These are phyloP conservation scores for Actinostola sp. DNA, from an alignment of 92 coral and sea anemone species.

Conservation along the genomic window DNA sequence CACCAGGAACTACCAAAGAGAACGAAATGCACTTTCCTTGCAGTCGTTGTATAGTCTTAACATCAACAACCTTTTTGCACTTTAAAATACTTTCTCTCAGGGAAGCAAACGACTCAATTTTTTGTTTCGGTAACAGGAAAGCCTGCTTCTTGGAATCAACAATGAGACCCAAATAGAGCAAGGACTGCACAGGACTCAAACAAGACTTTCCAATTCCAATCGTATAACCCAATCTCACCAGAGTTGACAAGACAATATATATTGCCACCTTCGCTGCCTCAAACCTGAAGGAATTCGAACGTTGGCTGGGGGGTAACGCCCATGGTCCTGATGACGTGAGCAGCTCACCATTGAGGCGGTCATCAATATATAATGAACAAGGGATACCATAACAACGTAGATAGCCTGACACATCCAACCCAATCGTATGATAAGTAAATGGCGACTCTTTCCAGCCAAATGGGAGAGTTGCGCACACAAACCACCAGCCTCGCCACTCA, in stretches of 20 bases:
- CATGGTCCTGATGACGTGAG: too few relatives aligned
- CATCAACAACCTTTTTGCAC: background rate
- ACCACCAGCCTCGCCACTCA: slow-evolving; percentile 11
- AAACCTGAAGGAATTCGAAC: too few relatives aligned
- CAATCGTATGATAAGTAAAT: slow-evolving; percentile 11
- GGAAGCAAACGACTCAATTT: slow-evolving; percentile 10
- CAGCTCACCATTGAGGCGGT: too few relatives aligned
- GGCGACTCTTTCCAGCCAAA: slow-evolving; percentile 29
- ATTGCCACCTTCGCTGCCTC: too few relatives aligned
- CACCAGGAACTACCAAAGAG: slow-evolving; percentile 13
- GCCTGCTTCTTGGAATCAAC: slow-evolving; percentile 16
- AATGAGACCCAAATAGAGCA: background rate
- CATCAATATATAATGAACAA: too few relatives aligned
- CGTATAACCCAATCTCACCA: too few relatives aligned
- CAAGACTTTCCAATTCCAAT: too few relatives aligned
- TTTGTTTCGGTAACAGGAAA: slow-evolving; percentile 2
- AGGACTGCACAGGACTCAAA: too few relatives aligned
- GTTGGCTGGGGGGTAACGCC: too few relatives aligned
- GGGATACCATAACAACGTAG: too few relatives aligned
- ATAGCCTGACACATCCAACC: too few relatives aligned
- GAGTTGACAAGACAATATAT: too few relatives aligned
- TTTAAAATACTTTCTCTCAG: slow-evolving; percentile 21
- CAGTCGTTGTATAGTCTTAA: background rate
- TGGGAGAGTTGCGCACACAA: slow-evolving; percentile 26
- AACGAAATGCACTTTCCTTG: background rate